Conservation (phyloP, 2,888 invertebrate genomes). For the Sminthurides aquaticus region DNA sequence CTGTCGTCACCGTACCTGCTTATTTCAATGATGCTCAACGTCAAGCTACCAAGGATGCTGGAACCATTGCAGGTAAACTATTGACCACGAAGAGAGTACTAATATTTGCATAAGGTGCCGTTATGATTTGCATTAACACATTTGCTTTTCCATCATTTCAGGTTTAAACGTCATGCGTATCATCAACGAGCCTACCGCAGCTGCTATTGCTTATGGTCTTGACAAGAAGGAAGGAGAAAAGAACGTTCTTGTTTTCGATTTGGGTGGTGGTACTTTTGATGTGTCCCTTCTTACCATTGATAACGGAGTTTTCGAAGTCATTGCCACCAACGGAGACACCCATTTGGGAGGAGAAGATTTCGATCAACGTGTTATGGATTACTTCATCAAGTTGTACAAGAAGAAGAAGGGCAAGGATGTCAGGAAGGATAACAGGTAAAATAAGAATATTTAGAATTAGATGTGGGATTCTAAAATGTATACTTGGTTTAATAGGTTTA, state of each 20-base stretch:
- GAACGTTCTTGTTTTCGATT: conserved; percentile 96
- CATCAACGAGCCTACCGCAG: conserved; percentile 96
- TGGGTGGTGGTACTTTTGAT: conserved; percentile 99
- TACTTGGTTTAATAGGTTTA: too few relatives aligned
- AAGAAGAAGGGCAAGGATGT: conserved; percentile 98
- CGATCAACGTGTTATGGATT: conserved; percentile 96
- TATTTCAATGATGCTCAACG: conserved; percentile 99
- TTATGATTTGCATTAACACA: too few relatives aligned
- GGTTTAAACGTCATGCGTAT: conserved; percentile 88
- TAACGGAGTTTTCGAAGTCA: conserved; percentile 94
- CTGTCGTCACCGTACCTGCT: conserved; percentile 91
- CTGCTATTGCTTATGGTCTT: conserved; percentile 92
- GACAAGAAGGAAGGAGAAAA: conserved; percentile 97
- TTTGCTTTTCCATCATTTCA: too few relatives aligned
- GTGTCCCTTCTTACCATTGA: conserved; percentile 97
- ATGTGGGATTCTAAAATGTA: too few relatives aligned
- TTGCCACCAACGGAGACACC: conserved; percentile 89
- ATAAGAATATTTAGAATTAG: background rate
- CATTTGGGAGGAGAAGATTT: conserved; percentile 99
- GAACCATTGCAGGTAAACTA: conserved; percentile 67
- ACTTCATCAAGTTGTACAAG: conserved; percentile 97
- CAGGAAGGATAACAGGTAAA: conserved; percentile 61
- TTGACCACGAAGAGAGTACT: too few relatives aligned
- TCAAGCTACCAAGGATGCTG: conserved; percentile 98
- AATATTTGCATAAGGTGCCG: too few relatives aligned